Evolutionary conservation across 2,888 invertebrate genomes (phyloP).

Genomic region (Ernsta delagoae): DNA sequence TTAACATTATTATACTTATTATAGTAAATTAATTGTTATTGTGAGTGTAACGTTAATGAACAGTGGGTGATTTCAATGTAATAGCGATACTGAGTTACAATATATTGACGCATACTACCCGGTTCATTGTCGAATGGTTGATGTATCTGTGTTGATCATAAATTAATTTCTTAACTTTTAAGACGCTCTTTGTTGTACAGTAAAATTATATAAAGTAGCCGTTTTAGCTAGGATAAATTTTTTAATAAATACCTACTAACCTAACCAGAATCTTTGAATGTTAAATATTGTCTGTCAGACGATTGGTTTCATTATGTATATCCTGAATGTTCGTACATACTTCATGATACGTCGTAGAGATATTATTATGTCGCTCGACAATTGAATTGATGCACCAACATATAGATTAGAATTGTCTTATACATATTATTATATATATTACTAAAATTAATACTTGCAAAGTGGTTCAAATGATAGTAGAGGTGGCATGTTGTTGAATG

Average conservation of each 20-base stretch:
- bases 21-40: constrained; percentile 79
- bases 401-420: constrained; percentile 67
- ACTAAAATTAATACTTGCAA: constrained; percentile 44
- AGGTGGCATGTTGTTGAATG: constrained; percentile 36
- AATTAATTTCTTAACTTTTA: constrained; percentile 66
- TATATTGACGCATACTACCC: constrained; percentile 68
- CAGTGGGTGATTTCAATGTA: constrained; percentile 73
- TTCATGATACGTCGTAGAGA: constrained; percentile 56
- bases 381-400: constrained; percentile 75
- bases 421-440: constrained; percentile 52
- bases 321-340: constrained; percentile 61
- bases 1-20: constrained; percentile 66
- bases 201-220: constrained; percentile 78
- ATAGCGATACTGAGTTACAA: constrained; percentile 57
- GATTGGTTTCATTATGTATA: constrained; percentile 55
- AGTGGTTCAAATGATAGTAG: constrained; percentile 34
- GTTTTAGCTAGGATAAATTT: constrained; percentile 83
- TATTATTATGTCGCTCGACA: constrained; percentile 58
- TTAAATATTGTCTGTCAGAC: constrained; percentile 44
- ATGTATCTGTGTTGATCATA: constrained; percentile 40
- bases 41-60: constrained; percentile 82
- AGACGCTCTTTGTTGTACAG: constrained; percentile 80
- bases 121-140: constrained; percentile 63
- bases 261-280: constrained; percentile 53
- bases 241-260: constrained; percentile 67